Evolutionary conservation across 2,888 invertebrate species (phyloP).

Genomic region (Plebejus anna): DNA sequence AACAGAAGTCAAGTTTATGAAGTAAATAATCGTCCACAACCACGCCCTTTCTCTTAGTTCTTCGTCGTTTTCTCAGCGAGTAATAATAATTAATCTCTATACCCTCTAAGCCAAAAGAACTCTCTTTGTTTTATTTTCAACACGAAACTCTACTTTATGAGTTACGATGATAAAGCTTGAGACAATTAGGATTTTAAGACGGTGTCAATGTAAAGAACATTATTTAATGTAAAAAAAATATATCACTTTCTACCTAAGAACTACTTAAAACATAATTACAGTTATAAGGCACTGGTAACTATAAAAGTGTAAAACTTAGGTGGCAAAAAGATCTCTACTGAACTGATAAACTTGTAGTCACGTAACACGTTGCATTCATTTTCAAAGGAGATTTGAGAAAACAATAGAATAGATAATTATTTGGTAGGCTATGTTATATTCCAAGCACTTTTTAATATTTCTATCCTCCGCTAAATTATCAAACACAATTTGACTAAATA

Average conservation of each 20-base stretch:
- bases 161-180: background rate
- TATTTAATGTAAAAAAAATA: too few species aligned
- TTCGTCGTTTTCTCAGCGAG: conserved; percentile 64
- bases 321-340: too few species aligned
- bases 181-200: background rate
- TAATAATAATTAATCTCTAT: conserved; percentile 79
- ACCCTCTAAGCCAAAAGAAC: conserved; percentile 45
- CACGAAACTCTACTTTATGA: conserved; percentile 13
- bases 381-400: too few species aligned
- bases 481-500: background rate
- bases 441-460: too few species aligned
- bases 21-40: background rate
- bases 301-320: too few species aligned
- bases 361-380: too few species aligned
- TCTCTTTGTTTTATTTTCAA: conserved; percentile 31
- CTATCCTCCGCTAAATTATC: background rate
- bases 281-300: too few species aligned
- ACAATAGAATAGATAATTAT: too few species aligned
- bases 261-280: too few species aligned
- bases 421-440: too few species aligned
- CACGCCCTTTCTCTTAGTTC: conserved; percentile 45
- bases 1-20: background rate
- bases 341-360: too few species aligned
- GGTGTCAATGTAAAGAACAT: background rate
- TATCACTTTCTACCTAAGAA: too few species aligned